phyloP scores from a whole-genome alignment of 2,113 vertebrate genomes.

The Muntiacus reevesi region DNA sequence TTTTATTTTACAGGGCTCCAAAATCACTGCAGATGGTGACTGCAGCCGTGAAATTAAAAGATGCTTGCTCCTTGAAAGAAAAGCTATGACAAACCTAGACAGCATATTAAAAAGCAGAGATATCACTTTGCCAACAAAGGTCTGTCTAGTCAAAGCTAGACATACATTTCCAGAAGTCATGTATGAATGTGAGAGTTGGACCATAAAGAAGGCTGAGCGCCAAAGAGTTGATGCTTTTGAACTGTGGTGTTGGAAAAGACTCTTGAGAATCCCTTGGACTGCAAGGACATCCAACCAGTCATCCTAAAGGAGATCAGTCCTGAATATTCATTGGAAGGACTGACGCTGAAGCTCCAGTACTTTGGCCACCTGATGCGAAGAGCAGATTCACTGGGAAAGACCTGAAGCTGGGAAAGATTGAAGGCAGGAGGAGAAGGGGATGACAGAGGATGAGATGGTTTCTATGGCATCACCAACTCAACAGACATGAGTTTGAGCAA shows the following conservation, averaged over 20 bases:
- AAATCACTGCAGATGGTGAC: neutral
- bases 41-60: neutral
- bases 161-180: neutral
- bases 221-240: neutral
- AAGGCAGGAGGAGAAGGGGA: neutral
- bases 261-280: neutral
- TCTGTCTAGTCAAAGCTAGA: neutral
- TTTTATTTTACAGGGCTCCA: neutral
- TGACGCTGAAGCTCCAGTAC: neutral
- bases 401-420: neutral
- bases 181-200: neutral
- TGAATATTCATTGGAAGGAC: neutral
- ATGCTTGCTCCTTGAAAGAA: neutral
- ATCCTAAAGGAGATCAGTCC: neutral
- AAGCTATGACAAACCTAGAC: neutral
- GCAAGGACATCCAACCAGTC: neutral
- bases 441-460: neutral
- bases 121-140: neutral
- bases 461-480: neutral
- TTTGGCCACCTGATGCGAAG: neutral
- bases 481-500: neutral
- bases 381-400: neutral
- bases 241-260: neutral
- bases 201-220: neutral
- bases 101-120: neutral